Conservation (phyloP, 2,797 vertebrate genomes). For the Lepus townsendii region DNA sequence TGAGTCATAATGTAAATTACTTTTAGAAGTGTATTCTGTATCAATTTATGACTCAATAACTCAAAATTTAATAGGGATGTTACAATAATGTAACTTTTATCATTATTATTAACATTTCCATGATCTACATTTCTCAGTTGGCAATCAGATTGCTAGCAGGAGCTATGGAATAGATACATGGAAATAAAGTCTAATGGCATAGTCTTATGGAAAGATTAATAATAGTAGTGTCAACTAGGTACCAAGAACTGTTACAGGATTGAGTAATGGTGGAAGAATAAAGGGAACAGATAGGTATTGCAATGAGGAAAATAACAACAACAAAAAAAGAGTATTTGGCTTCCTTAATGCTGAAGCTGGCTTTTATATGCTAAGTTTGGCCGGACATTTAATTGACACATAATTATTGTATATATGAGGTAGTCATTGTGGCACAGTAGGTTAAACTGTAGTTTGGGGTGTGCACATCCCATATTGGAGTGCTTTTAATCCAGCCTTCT, state of each 20-base stretch:
- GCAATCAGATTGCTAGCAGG: neutral
- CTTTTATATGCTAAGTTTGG: neutral
- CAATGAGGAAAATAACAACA: no score
- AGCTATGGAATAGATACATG: neutral
- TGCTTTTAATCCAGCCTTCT: no score
- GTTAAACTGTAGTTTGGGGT: no score
- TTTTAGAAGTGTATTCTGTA: neutral
- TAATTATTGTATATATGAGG: no score
- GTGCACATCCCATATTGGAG: no score
- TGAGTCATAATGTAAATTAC: neutral
- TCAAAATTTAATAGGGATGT: constrained; percentile 4
- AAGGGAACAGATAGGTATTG: neutral
- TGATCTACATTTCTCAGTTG: neutral
- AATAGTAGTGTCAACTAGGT: neutral
- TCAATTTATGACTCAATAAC: neutral
- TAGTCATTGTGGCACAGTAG: no score
- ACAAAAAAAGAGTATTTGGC: no score
- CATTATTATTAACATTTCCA: neutral
- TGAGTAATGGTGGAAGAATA: neutral
- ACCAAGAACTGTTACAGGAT: neutral
- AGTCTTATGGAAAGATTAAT: neutral
- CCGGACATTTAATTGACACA: neutral
- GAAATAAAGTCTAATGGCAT: neutral
- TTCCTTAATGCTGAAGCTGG: neutral
- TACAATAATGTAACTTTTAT: neutral